Percentiles rank a stretch among this genome's conserved stretches.
Evolutionary conservation across 2,113 vertebrate species (phyloP).

Genomic region (Etheostoma cragini): DNA sequence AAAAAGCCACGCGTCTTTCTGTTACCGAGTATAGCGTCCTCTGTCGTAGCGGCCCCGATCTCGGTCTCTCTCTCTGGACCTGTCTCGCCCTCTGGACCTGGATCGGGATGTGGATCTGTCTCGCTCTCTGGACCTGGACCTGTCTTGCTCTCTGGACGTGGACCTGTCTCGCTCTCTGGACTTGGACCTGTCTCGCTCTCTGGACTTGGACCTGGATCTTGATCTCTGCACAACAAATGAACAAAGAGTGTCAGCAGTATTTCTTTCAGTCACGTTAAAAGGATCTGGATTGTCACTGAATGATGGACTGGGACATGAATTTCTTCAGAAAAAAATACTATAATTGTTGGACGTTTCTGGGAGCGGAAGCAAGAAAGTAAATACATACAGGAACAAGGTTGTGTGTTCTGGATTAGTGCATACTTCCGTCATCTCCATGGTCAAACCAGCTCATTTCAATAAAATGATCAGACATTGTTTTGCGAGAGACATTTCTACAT

Average conservation of each 20-base stretch:
- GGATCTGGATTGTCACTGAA: not conserved
- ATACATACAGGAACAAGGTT: no score
- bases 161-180: conserved; percentile 36
- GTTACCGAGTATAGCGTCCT: conserved; percentile 69
- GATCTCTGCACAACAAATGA: conserved; percentile 50
- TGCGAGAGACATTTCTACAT: no score
- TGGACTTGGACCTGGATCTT: conserved; percentile 53
- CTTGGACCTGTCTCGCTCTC: conserved; percentile 41
- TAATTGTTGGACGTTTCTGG: no score
- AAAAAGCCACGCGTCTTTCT: not conserved
- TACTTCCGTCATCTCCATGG: no score
- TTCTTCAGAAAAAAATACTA: no score
- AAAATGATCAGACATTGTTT: no score
- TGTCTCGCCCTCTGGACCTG: conserved; percentile 46
- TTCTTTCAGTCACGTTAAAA: conserved; percentile 3
- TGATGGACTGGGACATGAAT: not conserved
- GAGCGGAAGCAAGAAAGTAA: no score
- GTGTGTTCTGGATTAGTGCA: no score
- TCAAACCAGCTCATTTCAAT: no score
- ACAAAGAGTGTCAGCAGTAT: not conserved
- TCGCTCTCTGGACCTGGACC: conserved; percentile 27
- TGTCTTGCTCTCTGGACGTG: conserved; percentile 37
- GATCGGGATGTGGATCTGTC: conserved; percentile 50
- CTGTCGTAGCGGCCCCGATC: conserved; percentile 61
- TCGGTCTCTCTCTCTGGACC: conserved; percentile 37